Base-by-base conservation (phyloP, 2,113 vertebrate species). In the Piliocolobus tephrosceles region DNA sequence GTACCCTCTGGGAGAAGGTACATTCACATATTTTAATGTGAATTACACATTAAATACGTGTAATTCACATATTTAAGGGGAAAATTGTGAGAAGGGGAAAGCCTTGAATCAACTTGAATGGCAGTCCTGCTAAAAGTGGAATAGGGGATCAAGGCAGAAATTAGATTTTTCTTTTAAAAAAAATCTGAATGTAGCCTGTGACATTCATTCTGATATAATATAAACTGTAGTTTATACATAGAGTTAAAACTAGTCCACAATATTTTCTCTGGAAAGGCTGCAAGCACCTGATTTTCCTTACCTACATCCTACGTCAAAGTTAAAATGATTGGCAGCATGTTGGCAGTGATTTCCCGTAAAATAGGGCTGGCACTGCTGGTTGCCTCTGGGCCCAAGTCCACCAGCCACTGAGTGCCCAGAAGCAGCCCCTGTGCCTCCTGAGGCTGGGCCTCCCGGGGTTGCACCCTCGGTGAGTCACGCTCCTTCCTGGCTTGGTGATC, bases 381-480 rank as follows among this genome's bases (percentile, higher is more conserved):
- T 13, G 1, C 18, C 40, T 61, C n/a, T 1, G 8, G 66, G 25
- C 45, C 38, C 0, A 2, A 45, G 57, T 6, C 8, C 22, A 18
- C 8, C 57, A 4, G 5, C 0, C 0, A 8, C 66, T 61, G 43
- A 72, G 73, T 3, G 20, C 47, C 72, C 38, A 23, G 10, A 32
- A 50, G 38, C 13, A 40, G 64, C 32, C 13, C 27, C 0, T 8
- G 68, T 2, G 35, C 61, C 27, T 50, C 13, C 0, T 4, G 10
- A 78, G 25, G 32, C 70, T 43, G 23, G 38, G 32, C 30, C 61
- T 76, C 40, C 64, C 1, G 20, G 20, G 61, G 86, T 55, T 16
- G 32, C 9, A 40, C 20, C 3, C 20, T n/a, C 0, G 0, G 11
- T 23, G 18, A 43, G 22, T 32, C 10, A 6, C 40, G 18, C 23